Percentiles rank a stretch among this genome's conserved stretches.
Conservation (phyloP, 2,888 invertebrate genomes). For the Campoplex capitator region DNA sequence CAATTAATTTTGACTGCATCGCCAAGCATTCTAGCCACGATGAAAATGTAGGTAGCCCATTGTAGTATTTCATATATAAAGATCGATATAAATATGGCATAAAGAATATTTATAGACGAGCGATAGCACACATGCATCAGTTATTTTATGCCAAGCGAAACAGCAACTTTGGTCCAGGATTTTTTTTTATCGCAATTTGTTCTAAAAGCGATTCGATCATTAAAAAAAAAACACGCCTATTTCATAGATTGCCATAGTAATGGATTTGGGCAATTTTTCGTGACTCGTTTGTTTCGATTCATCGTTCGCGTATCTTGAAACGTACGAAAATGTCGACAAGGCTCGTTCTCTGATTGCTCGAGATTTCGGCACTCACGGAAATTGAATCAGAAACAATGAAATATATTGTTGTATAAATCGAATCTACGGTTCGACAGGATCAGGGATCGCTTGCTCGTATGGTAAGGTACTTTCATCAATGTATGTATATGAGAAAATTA, state of each 20-base stretch:
- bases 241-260: background rate
- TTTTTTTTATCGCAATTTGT: background rate
- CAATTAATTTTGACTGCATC: conserved; percentile 54
- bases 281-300: background rate
- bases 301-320: background rate
- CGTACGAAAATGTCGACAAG: background rate
- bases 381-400: conserved; percentile 60
- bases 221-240: background rate
- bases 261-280: background rate
- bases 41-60: background rate
- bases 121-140: background rate
- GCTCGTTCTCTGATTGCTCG: conserved; percentile 29
- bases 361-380: conserved; percentile 53
- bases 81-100: conserved; percentile 3
- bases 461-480: conserved; percentile 22
- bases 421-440: conserved; percentile 11
- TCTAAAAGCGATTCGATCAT: background rate
- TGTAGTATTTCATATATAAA: background rate
- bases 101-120: conserved; percentile 3
- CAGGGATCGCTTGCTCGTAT: background rate
- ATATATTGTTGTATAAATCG: conserved; percentile 44
- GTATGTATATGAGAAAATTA: background rate
- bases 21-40: background rate
- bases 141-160: background rate
- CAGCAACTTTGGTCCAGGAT: background rate